These are phyloP conservation scores for Synodontis membranacea DNA, from an alignment of 2,113 vertebrate genomes.

Conservation along the genomic window DNA sequence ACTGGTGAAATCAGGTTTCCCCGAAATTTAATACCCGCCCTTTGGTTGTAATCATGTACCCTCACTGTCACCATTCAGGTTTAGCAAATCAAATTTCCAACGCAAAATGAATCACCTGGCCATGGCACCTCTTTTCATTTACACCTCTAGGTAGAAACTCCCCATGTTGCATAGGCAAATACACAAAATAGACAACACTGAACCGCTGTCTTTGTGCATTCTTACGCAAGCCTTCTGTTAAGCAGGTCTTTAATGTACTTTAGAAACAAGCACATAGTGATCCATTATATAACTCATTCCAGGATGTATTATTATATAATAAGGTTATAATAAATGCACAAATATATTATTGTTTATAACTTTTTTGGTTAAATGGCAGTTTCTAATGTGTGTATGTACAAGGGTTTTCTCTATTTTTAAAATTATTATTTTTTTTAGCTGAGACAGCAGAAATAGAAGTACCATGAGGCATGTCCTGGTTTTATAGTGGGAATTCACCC, in stretches of 20 bases:
- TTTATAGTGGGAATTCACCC: slow-evolving; percentile 34
- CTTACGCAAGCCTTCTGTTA: background rate
- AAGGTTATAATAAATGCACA: background rate
- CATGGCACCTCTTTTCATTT: background rate
- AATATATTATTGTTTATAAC: background rate
- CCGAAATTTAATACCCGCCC: background rate
- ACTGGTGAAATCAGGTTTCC: background rate
- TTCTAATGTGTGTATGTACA: background rate
- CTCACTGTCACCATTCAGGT: background rate
- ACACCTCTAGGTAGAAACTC: background rate
- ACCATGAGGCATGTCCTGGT: background rate
- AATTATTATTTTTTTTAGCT: too few species aligned
- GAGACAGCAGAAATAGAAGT: slow-evolving; percentile 4
- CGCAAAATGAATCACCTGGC: background rate
- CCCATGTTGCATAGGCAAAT: background rate
- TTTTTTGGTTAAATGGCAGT: background rate
- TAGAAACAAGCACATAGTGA: background rate
- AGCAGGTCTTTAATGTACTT: background rate
- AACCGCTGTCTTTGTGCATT: background rate
- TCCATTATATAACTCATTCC: background rate
- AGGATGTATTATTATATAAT: background rate
- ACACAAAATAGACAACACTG: background rate
- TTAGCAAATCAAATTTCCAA: background rate
- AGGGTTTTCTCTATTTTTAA: background rate
- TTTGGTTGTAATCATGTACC: background rate